Evolutionary conservation across 2,113 vertebrate species (phyloP).

Genomic region (Scatophagus argus): DNA sequence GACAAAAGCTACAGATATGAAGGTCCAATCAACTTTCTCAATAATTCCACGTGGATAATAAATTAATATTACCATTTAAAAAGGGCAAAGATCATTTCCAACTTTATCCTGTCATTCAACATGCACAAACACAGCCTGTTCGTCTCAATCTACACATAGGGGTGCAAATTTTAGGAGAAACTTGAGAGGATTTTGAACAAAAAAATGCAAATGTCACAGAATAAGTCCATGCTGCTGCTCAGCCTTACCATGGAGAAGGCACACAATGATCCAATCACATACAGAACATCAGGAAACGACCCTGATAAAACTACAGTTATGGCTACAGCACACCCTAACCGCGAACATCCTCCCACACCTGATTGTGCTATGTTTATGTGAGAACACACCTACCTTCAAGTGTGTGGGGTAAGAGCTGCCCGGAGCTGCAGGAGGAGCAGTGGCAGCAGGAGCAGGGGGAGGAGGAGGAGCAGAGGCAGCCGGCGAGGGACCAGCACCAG

Average conservation of each 20-base stretch:
- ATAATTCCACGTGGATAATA: not conserved
- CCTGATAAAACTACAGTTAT: not conserved
- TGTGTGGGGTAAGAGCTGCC: constrained; percentile 96
- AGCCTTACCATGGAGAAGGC: not conserved
- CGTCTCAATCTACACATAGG: too few species aligned
- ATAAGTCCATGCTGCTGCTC: too few species aligned
- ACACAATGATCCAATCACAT: not conserved
- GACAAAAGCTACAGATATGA: not conserved
- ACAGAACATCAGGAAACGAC: not conserved
- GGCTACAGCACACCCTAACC: not conserved
- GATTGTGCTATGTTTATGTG: not conserved
- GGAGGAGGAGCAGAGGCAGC: constrained; percentile 78
- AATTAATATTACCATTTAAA: not conserved
- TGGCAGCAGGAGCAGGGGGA: constrained; percentile 76
- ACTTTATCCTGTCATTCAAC: too few species aligned
- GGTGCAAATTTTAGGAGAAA: not conserved
- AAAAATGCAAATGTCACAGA: not conserved
- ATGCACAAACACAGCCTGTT: too few species aligned
- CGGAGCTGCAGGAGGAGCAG: constrained; percentile 84
- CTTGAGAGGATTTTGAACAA: not conserved
- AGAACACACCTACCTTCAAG: constrained; percentile 88
- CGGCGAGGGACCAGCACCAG: constrained; percentile 77
- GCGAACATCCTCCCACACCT: not conserved
- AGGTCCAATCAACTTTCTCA: too few species aligned
- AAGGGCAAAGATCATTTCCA: too few species aligned